Evolutionary conservation across 2,888 invertebrate species (phyloP).

Genomic region (Allacma fusca): DNA sequence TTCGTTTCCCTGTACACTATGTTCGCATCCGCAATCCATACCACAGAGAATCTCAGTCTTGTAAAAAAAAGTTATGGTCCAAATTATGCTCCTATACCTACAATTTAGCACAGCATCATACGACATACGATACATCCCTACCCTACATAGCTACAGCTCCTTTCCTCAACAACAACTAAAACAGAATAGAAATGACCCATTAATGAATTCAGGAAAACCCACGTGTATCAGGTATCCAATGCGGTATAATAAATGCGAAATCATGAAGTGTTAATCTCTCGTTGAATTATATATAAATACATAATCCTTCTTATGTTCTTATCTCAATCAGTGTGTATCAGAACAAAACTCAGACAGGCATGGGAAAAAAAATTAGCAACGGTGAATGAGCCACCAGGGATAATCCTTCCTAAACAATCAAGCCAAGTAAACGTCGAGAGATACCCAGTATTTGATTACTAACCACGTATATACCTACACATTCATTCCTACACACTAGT

Average conservation of each 20-base stretch:
- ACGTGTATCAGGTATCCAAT: background rate
- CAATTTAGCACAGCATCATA: too few relatives aligned
- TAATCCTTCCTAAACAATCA: slow-evolving; percentile 16
- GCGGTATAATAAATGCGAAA: slow-evolving; percentile 14
- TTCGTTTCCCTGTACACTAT: too few relatives aligned
- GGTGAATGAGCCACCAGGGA: slow-evolving; percentile 1
- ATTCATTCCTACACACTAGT: too few relatives aligned
- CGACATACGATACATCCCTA: too few relatives aligned
- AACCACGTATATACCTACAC: too few relatives aligned
- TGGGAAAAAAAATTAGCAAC: background rate
- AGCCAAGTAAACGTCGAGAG: background rate
- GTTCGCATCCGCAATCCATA: too few relatives aligned
- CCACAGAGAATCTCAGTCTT: too few relatives aligned
- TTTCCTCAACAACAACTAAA: background rate
- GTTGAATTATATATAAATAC: background rate
- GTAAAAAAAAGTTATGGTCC: too few relatives aligned
- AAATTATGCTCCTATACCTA: too few relatives aligned
- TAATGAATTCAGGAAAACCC: slow-evolving; percentile 3
- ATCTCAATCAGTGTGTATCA: background rate
- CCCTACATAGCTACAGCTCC: too few relatives aligned
- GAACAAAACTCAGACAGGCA: background rate
- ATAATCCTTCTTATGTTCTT: background rate
- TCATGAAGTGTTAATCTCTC: slow-evolving; percentile 12
- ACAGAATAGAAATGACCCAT: background rate
- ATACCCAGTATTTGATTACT: too few relatives aligned